Percentiles rank a stretch among this genome's conserved stretches.
Evolutionary conservation across 2,113 vertebrate genomes (phyloP).

Genomic region (Dipodomys spectabilis): DNA sequence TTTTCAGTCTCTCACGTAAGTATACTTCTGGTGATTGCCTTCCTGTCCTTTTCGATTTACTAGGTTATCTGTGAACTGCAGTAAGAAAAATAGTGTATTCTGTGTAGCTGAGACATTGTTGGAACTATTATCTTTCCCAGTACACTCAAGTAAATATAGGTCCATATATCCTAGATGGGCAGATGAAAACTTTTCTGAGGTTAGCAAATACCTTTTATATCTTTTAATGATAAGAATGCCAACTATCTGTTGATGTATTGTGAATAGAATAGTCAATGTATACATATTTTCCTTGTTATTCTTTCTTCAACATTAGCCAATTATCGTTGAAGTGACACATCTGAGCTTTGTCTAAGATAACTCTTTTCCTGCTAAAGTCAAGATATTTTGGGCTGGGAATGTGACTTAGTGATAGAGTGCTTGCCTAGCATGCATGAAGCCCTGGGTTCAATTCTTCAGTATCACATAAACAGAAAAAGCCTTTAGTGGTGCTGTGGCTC

Average conservation of each 20-base stretch:
- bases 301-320: no score
- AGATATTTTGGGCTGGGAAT: no score
- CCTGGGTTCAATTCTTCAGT: no score
- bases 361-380: no score
- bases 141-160: not conserved
- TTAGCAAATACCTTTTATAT: slow-evolving; percentile 57
- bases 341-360: no score
- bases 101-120: not conserved
- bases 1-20: slow-evolving; percentile 7
- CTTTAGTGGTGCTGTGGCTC: no score
- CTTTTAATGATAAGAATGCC: slow-evolving; percentile 13
- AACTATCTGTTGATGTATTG: slow-evolving; percentile 15
- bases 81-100: slow-evolving; percentile 9
- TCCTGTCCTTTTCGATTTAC: slow-evolving; percentile 18
- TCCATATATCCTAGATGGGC: not conserved
- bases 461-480: no score
- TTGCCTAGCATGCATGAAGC: no score
- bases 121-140: not conserved
- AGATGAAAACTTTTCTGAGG: slow-evolving; percentile 22
- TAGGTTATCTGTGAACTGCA: not conserved
- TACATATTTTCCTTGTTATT: no score
- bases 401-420: no score
- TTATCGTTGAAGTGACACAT: no score
- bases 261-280: no score
- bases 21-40: slow-evolving; percentile 20